These are phyloP conservation scores for Coccyzus lansbergi DNA, from an alignment of 2,797 vertebrate genomes.

Conservation along the genomic window DNA sequence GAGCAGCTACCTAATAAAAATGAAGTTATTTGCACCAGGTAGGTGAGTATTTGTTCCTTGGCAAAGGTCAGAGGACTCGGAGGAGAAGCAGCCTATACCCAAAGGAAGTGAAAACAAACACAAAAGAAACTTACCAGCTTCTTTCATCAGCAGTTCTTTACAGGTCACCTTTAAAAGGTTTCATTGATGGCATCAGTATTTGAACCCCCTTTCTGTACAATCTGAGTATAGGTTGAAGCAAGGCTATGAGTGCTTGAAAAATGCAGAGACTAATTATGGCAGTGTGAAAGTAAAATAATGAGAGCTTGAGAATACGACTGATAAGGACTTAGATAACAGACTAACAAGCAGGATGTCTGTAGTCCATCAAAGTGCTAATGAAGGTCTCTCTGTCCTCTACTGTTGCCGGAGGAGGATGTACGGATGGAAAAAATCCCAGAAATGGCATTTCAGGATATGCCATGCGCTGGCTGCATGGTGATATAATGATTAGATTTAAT, in stretches of 20 bases:
- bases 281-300: conserved; percentile 56
- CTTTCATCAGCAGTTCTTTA: neutral
- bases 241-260: conserved; percentile 1
- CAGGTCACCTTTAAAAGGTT: neutral
- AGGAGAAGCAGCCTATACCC: neutral
- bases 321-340: conserved; percentile 60
- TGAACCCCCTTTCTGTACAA: neutral
- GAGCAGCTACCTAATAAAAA: neutral
- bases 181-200: conserved; percentile 5
- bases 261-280: conserved; percentile 27
- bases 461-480: neutral
- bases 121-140: neutral
- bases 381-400: conserved; percentile 38
- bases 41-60: neutral
- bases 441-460: neutral
- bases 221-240: conserved; percentile 12
- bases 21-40: neutral
- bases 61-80: neutral
- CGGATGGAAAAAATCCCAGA: conserved; percentile 31
- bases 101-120: neutral
- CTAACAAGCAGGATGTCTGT: conserved; percentile 59
- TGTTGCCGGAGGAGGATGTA: conserved; percentile 13
- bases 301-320: conserved; percentile 56
- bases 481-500: neutral
- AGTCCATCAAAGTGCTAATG: conserved; percentile 47